Evolutionary conservation across 1,140 invertebrate species (phyloP), one percentile per base, ranked within the genome.

Genomic region (Metopolophium dirhodum): DNA sequence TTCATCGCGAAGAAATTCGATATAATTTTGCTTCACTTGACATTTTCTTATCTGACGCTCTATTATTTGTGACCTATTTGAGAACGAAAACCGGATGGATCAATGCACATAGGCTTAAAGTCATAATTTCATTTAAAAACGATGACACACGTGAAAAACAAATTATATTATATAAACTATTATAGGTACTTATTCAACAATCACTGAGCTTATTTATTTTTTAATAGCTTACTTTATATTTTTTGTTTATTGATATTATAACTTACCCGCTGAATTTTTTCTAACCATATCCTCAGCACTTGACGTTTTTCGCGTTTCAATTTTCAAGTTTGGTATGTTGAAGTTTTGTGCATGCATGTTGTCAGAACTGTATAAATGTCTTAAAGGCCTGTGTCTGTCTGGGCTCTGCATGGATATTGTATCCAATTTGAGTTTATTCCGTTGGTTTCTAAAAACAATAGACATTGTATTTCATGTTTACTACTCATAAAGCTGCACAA

Each of bases 221-320:
- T 68, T 30, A 45, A 41, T 26, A 26, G 45, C 22, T 41, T 1
- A 4, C 2, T 18, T 45, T 85, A 8, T 41, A 30, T 41, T 11
- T 45, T 83, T 41, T 41, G 11, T 41, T 45, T 23, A 83, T 2
- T 85, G 37, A 45, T 45, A 85, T 41, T 45, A 85, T 41, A 41
- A 77, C 94, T 94, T 95, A 97, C 97, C 97, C 94, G 96, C 96
- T 14, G 97, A 98, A 95, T 98, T 98, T 94, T 98, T 98, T 94
- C 97, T 96, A 14, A 97, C 97, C 97, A 98, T 98, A 94, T 98
- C 97, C 95, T 98, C 98, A 30, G 97, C 98, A 91, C 97, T 98
- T 26, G 97, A 98, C 2, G 97, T 98, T 95, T 98, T 98, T 77
- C 98, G 96, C 94, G 97, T 97, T 94, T 98, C 97, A 85, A 98